Evolutionary conservation across 2,888 invertebrate species (phyloP).

Genomic region (Watsonalla cultraria): DNA sequence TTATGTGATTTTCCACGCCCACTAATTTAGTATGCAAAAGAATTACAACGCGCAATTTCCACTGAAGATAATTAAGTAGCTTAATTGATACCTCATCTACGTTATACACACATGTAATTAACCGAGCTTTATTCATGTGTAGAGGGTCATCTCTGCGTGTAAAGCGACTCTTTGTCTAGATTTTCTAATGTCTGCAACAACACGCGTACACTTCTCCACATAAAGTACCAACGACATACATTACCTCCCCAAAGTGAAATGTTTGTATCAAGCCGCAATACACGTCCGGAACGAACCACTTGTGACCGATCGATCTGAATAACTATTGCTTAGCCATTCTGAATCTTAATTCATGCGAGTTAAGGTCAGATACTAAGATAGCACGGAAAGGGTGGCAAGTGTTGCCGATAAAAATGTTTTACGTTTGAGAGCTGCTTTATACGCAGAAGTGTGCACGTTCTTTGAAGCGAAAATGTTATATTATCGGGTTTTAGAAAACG

Average conservation of each 20-base stretch:
- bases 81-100: no score
- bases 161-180: neutral
- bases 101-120: no score
- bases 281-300: conserved; percentile 36
- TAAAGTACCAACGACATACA: neutral
- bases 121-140: no score
- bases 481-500: conserved; percentile 28
- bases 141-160: no score
- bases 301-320: conserved; percentile 31
- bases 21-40: no score
- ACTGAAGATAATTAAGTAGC: no score
- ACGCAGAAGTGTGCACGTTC: conserved; percentile 35
- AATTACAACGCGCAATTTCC: no score
- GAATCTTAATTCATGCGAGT: conserved; percentile 9
- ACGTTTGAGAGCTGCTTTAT: conserved; percentile 35
- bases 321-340: conserved; percentile 16
- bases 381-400: conserved; percentile 11
- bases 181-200: neutral
- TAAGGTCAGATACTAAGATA: conserved; percentile 11
- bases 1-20: no score
- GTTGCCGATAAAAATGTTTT: conserved; percentile 47
- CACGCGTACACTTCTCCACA: neutral
- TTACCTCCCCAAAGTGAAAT: conserved; percentile 2
- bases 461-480: conserved; percentile 29
- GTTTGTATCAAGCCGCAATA: conserved; percentile 31